These are phyloP conservation scores for Catagonus wagneri DNA, from an alignment of 2,113 vertebrate species.

Conservation along the genomic window DNA sequence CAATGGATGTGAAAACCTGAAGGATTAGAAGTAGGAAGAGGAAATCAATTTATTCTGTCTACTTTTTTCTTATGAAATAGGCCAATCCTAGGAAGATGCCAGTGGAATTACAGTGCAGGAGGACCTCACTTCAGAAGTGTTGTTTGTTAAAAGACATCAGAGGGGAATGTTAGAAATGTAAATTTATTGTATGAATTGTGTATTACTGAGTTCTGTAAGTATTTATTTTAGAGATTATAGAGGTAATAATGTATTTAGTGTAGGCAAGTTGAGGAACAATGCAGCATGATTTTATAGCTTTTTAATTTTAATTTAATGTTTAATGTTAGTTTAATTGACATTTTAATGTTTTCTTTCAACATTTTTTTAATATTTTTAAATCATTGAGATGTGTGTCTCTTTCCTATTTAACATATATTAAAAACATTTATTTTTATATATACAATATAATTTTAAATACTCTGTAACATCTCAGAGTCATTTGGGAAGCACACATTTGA, in stretches of 20 bases:
- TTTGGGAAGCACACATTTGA: not conserved
- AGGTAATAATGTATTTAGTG: not conserved
- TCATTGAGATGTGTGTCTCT: not conserved
- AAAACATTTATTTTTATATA: not conserved
- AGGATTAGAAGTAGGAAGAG: not conserved
- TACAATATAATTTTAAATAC: not conserved
- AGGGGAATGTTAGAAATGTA: not conserved
- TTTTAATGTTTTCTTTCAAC: not conserved
- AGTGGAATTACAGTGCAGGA: not conserved
- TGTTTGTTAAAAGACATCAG: not conserved
- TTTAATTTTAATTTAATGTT: not conserved
- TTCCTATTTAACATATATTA: not conserved
- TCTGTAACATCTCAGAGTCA: not conserved
- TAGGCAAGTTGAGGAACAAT: conserved; percentile 3
- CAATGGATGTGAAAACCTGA: not conserved
- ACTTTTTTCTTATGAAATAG: not conserved
- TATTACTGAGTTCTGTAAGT: not conserved
- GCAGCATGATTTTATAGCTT: not conserved
- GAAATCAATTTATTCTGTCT: not conserved
- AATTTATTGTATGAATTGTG: not conserved
- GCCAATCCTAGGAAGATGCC: not conserved
- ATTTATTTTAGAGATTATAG: not conserved
- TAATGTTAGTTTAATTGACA: not conserved
- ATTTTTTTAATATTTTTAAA: not conserved
- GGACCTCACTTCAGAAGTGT: not conserved